A percentile compares a stretch with the other conserved stretches of the same genome.
Conservation (phyloP, 2,888 invertebrate species). For the Odontocerum albicorne region DNA sequence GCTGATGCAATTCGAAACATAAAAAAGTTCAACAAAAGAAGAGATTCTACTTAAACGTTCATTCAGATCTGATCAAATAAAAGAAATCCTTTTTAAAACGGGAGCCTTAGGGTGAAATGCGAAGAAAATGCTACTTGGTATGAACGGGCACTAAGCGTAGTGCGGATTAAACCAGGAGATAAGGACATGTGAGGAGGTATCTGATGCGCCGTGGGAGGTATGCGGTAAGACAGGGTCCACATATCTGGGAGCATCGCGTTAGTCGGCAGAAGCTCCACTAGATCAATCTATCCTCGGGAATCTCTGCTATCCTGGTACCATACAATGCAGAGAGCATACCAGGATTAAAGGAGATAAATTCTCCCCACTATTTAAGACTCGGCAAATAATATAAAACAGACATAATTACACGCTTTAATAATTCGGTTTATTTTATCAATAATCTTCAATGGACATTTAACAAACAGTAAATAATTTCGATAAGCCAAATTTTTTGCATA, state of each 20-base stretch:
- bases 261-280: conserved; percentile 30
- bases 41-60: too few species aligned
- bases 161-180: conserved; percentile 26
- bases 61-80: too few species aligned
- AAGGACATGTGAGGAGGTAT: conserved; percentile 26
- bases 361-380: too few species aligned
- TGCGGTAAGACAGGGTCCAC: conserved; percentile 12
- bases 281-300: conserved; percentile 29
- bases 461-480: not conserved
- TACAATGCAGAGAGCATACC: conserved; percentile 11
- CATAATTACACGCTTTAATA: too few species aligned
- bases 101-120: conserved; percentile 11
- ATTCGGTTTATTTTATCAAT: too few species aligned
- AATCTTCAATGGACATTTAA: too few species aligned
- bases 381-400: too few species aligned
- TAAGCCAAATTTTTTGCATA: conserved; percentile 7
- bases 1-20: too few species aligned
- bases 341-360: not conserved
- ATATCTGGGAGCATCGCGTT: conserved; percentile 29
- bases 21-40: too few species aligned
- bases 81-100: too few species aligned
- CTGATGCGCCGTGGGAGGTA: conserved; percentile 34
- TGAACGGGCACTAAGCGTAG: conserved; percentile 14
- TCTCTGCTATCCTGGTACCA: conserved; percentile 23
- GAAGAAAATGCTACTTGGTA: conserved; percentile 19